These are phyloP conservation scores for Cryptoleucopteryx plumbea DNA, from an alignment of 2,113 vertebrate species.

Conservation along the genomic window DNA sequence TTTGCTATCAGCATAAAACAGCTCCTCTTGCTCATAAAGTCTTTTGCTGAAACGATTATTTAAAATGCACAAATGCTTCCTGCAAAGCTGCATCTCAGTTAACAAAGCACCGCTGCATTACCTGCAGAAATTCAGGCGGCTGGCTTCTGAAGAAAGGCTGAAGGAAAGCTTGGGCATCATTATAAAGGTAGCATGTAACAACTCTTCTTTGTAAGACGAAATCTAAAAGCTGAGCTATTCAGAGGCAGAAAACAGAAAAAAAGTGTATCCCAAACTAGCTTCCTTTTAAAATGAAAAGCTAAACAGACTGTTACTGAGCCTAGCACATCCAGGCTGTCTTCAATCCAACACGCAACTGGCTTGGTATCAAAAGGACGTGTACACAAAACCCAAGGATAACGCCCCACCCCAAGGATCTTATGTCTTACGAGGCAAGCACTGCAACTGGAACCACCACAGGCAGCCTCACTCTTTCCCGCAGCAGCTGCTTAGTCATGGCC, in stretches of 20 bases:
- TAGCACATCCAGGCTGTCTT: background rate
- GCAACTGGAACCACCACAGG: background rate
- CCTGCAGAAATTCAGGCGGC: background rate
- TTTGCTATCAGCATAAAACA: background rate
- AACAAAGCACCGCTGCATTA: background rate
- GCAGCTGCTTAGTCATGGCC: background rate
- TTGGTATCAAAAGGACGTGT: background rate
- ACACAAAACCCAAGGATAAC: background rate
- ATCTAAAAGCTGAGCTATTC: background rate
- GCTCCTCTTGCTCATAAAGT: background rate
- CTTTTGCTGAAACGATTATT: background rate
- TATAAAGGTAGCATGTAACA: background rate
- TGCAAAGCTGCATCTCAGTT: background rate
- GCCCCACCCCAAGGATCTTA: background rate
- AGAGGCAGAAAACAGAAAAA: background rate
- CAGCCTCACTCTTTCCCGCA: background rate
- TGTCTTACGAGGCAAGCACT: background rate
- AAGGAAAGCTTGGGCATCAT: background rate
- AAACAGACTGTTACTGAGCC: background rate
- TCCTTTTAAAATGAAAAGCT: background rate
- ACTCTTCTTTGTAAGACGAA: background rate
- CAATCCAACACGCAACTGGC: background rate
- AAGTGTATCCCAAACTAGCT: background rate
- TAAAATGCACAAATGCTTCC: background rate
- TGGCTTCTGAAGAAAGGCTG: background rate